Conservation (phyloP, 2,797 vertebrate genomes). For the Leucoraja ocellata region DNA sequence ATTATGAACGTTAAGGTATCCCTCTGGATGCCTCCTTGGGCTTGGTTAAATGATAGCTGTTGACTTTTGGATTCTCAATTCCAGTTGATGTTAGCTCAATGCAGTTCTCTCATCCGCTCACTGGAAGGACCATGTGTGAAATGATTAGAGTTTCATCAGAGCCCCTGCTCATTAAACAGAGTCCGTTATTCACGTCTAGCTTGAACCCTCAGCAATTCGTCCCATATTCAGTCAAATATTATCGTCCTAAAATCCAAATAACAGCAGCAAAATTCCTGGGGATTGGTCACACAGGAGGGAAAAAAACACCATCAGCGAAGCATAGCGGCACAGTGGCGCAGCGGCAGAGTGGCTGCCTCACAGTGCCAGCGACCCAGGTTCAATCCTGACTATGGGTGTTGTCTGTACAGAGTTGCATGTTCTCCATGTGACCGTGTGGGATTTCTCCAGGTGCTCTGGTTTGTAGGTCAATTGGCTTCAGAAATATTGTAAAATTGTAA, state of each 20-base stretch:
- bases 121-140: background rate
- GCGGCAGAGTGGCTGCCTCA: no score
- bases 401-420: no score
- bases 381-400: no score
- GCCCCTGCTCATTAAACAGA: no score
- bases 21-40: background rate
- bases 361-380: no score
- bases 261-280: background rate
- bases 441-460: no score
- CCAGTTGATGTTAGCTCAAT: background rate
- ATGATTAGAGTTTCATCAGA: background rate
- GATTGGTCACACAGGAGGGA: background rate
- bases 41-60: no score
- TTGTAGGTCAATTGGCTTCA: no score
- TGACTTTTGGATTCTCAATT: background rate
- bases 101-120: background rate
- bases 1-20: background rate
- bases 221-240: background rate
- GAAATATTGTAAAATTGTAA: no score
- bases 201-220: background rate
- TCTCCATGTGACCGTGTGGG: no score
- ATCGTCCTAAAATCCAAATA: background rate
- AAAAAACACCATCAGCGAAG: background rate
- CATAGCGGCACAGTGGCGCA: no score
- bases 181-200: background rate